These are phyloP conservation scores for Drosophila sordidula DNA, from an alignment of 2,888 invertebrate species.

Conservation along the genomic window DNA sequence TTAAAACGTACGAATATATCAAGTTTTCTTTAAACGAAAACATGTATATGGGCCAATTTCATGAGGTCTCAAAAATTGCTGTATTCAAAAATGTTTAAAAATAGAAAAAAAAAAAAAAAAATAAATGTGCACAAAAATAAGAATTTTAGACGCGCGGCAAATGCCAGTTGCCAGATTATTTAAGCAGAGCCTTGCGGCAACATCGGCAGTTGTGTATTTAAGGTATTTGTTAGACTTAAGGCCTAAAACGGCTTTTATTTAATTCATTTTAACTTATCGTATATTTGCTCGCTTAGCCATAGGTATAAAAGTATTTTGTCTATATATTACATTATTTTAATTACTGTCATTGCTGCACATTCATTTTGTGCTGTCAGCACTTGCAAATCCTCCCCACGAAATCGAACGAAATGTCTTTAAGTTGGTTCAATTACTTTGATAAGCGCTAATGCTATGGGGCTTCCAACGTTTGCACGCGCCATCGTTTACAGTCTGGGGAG, in stretches of 20 bases:
- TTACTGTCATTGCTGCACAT: slow-evolving; percentile 37
- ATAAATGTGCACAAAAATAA: neutral
- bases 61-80: neutral
- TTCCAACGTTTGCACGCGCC: slow-evolving; percentile 45
- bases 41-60: neutral
- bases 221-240: neutral
- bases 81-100: neutral
- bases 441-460: slow-evolving; percentile 48
- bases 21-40: too few relatives aligned
- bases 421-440: slow-evolving; percentile 54
- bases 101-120: neutral
- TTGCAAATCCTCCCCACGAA: slow-evolving; percentile 19
- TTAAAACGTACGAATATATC: too few relatives aligned
- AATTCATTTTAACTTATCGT: neutral
- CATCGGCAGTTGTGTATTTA: neutral
- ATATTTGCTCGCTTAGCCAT: neutral
- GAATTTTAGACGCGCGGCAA: too few relatives aligned
- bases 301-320: too few relatives aligned
- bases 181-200: neutral
- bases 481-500: neutral
- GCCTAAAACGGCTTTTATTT: neutral
- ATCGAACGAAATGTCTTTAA: slow-evolving; percentile 14
- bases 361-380: slow-evolving; percentile 50
- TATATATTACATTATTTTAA: slow-evolving; percentile 26
- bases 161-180: neutral